A percentile compares a stretch with the other conserved stretches of the same genome.
Conservation (phyloP, 1,140 invertebrate species). For the Conus ventricosus region DNA sequence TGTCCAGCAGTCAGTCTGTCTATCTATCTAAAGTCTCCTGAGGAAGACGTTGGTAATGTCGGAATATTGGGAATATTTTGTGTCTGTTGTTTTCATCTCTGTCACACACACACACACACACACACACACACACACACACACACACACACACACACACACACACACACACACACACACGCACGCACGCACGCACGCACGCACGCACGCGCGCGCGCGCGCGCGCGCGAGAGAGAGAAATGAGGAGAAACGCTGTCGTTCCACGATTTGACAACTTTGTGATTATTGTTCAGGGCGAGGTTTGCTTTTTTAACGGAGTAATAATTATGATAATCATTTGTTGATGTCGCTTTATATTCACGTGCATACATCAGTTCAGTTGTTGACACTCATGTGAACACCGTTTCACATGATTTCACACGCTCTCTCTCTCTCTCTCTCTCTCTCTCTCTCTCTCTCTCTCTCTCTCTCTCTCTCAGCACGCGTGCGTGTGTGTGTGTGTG, state of each 20-base stretch:
- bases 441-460: neutral
- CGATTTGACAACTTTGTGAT: no score
- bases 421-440: neutral
- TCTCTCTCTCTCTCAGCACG: neutral
- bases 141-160: neutral
- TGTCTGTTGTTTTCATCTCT: neutral
- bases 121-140: conserved; percentile 12
- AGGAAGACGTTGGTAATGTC: no score
- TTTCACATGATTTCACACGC: neutral
- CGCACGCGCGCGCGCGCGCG: neutral
- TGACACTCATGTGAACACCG: neutral
- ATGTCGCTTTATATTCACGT: neutral
- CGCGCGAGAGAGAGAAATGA: neutral
- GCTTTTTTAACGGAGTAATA: no score
- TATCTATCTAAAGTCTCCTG: no score
- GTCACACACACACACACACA: neutral
- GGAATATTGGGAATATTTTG: no score
- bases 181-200: neutral
- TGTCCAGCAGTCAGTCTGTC: no score
- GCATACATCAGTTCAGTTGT: neutral
- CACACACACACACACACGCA: neutral
- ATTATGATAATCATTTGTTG: no score
- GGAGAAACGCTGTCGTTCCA: no score
- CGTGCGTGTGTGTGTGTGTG: no score
- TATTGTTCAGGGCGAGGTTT: no score